Evolutionary conservation across 2,888 invertebrate genomes (phyloP), one percentile per base, ranked within the genome.

Genomic region (Eupsilia transversa): DNA sequence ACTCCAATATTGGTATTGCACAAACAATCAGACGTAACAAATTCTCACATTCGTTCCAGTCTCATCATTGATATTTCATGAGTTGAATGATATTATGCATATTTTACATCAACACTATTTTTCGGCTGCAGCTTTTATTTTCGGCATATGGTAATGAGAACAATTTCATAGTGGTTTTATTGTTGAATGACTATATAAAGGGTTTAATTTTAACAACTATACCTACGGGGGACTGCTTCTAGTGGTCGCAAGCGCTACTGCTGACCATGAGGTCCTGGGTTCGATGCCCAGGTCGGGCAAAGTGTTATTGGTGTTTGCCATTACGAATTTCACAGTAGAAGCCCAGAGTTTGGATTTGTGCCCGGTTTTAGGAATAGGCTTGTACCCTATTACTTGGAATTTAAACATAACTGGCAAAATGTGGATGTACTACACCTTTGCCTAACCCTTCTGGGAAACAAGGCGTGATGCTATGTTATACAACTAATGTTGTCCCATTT

Each of bases 11-110:
- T 84, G 60, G 23, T 20, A 63, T 30, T 65, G 35, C 41, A 66
- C 66, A 71, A 75, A 77, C 67, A 80, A 70, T 60, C 43, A 56
- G 54, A 72, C 17, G 43, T 46, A 72, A 61, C 38, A 61, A 56
- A 57, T 69, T 76, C 65, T 61, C 84, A 64, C 38, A 33, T 52
- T 35, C 46, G 23, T 27, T 12, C 2, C 68, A 30, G 12, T 27
- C 35, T 59, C 77, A 69, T 71, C 60, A 80, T 61, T 68, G 73
- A 74, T 77, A 76, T 80, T 81, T 71, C 81, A 70, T 72, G 80
- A 80, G 61, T 71, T 56, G 70, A 74, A 54, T 65, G 27, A 66
- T 72, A 73, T 70, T 12, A 79, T 54, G 35, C 52, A 67, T 69
- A 69, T 61, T 70, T 78, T 49, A 49, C 41, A 49, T 52, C 70